Evolutionary conservation across 2,797 vertebrate species (phyloP).

Genomic region (Adrianichthys oophorus): DNA sequence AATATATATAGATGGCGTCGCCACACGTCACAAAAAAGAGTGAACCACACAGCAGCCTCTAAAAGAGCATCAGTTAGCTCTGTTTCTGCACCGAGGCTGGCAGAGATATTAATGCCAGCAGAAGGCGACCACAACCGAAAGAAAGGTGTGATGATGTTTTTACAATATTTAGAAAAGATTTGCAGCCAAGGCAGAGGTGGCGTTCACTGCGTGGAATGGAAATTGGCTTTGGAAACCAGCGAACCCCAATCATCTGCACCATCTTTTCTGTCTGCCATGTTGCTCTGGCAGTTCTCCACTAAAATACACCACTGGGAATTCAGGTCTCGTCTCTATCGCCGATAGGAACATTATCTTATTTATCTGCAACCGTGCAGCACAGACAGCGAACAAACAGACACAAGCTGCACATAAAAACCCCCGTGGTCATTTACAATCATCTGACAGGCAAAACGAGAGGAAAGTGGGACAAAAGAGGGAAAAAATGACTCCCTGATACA

Average conservation of each 20-base stretch:
- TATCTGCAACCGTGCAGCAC: conserved; percentile 50
- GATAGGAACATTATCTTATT: conserved; percentile 67
- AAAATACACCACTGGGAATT: conserved; percentile 65
- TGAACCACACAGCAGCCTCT: conserved; percentile 22
- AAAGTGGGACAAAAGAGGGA: conserved; percentile 15
- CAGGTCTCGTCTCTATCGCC: conserved; percentile 58
- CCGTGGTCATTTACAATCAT: conserved; percentile 40
- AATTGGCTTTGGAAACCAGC: conserved; percentile 53
- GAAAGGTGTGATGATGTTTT: conserved; percentile 21
- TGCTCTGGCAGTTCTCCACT: conserved; percentile 55
- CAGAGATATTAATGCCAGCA: conserved; percentile 13
- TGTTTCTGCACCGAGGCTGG: conserved; percentile 14
- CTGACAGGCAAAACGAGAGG: conserved; percentile 6
- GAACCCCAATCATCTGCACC: conserved; percentile 55
- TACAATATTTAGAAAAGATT: conserved; percentile 35
- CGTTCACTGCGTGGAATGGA: conserved; percentile 23
- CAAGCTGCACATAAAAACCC: conserved; percentile 25
- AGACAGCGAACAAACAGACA: conserved; percentile 38
- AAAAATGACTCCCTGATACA: conserved; percentile 4
- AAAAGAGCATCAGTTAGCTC: conserved; percentile 26
- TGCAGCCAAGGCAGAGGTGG: conserved; percentile 20
- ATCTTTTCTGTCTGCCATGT: conserved; percentile 47
- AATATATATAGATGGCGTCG: conserved; percentile 47
- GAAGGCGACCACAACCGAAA: neutral
- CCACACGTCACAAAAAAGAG: neutral